Conservation (phyloP, 2,113 vertebrate genomes). For the Chiloscyllium plagiosum region DNA sequence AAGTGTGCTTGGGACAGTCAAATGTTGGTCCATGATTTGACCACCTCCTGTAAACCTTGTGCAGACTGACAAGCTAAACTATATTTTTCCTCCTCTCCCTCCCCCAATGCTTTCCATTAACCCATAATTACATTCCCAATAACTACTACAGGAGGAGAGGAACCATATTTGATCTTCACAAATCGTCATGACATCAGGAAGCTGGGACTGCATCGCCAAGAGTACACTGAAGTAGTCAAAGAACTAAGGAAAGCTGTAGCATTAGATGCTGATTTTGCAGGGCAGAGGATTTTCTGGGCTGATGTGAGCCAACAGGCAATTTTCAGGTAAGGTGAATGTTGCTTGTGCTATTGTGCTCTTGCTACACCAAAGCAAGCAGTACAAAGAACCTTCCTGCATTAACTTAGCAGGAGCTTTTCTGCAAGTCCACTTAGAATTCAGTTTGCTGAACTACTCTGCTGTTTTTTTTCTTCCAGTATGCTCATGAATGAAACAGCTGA, state of each 20-base stretch:
- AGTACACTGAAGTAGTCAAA: neutral
- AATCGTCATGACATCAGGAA: slow-evolving; percentile 33
- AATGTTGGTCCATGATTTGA: too few species aligned
- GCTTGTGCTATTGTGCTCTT: neutral
- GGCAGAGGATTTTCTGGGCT: slow-evolving; percentile 27
- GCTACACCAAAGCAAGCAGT: neutral
- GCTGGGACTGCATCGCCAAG: neutral
- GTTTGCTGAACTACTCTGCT: too few species aligned
- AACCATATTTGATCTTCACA: slow-evolving; percentile 13
- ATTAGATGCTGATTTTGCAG: slow-evolving; percentile 16
- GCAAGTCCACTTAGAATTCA: neutral
- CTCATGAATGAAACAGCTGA: neutral
- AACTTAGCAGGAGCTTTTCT: neutral
- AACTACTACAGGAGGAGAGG: neutral
- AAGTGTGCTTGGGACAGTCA: neutral
- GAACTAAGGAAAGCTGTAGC: slow-evolving; percentile 22
- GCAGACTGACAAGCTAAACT: too few species aligned
- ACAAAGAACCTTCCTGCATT: neutral
- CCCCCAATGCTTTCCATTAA: too few species aligned
- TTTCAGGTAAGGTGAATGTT: neutral
- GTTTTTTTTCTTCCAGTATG: neutral
- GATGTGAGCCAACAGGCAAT: slow-evolving; percentile 1
- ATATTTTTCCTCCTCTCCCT: too few species aligned
- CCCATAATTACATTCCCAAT: too few species aligned
- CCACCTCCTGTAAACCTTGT: too few species aligned